Evolutionary conservation across 2,113 vertebrate species (phyloP), one percentile per base, ranked within the genome.

Genomic region (Sylvietta virens): DNA sequence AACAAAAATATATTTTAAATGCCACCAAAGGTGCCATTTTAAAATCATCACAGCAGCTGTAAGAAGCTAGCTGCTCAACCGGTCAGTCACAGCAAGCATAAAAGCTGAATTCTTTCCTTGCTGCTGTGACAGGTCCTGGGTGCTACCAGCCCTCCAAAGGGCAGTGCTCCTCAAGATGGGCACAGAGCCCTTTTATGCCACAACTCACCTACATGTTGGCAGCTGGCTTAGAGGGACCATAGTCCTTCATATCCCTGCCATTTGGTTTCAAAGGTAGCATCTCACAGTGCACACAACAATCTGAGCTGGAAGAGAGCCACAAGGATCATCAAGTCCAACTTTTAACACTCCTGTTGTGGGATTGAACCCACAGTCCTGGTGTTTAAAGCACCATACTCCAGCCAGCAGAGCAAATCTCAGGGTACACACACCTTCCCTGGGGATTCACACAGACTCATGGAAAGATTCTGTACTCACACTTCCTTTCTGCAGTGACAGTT

Each of bases 381-480:
- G 19, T 61, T 78, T 39, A 15, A 51, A 33, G 45, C 23, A 53
- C 6, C 15, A 5, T 13, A 14, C n/a, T 39, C 11, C 28, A 23
- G 15, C 7, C 62, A 60, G 18, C 9, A 23, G 33, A 69, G 12
- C 27, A 60, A 18, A 51, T 37, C 18, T 23, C 4, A 4, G 53
- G 15, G 7, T 23, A 22, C 20, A 11, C 9, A 13, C 7, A 8
- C 5, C 11, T 58, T 58, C 27, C 53, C 13, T 35, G 9, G 6
- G 8, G 21, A n/a, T 57, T 53, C 58, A n/a, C 6, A 40, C 15
- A 18, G 15, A 31, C 45, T 72, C 66, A 28, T 1, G 37, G 70
- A 17, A 20, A 28, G 0, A 67, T 5, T 3, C 19, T 24, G 13
- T 15, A 13, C 9, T 31, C 15, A 11, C 0, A 1, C 4, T 83